Evolutionary conservation across 2,113 vertebrate genomes (phyloP).

Genomic region (Fregata magnificens): DNA sequence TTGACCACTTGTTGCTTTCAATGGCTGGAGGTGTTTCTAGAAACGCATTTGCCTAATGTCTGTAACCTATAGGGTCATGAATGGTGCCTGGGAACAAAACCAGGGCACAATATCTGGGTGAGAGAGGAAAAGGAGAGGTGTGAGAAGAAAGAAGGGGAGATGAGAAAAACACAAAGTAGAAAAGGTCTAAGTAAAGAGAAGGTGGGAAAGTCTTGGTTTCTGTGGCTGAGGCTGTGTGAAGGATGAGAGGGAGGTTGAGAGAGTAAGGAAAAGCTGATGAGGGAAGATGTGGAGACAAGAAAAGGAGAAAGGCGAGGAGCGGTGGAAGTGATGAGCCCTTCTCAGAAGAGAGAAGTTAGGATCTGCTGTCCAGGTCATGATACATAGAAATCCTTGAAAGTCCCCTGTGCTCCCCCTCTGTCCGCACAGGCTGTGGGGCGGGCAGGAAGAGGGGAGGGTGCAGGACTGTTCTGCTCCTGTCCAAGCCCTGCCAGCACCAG

Average conservation of each 20-base stretch:
- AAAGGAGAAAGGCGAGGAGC: background rate
- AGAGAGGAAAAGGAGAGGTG: background rate
- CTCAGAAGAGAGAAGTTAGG: background rate
- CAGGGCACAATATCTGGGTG: background rate
- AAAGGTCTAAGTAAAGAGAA: background rate
- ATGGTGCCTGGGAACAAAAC: accelerated
- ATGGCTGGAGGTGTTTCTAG: background rate
- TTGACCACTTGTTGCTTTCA: background rate
- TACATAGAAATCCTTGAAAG: background rate
- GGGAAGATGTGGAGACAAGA: background rate
- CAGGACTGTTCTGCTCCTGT: background rate
- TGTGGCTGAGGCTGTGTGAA: background rate
- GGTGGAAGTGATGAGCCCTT: background rate
- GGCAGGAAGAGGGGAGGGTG: background rate
- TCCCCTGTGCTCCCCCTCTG: background rate
- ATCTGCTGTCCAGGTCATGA: background rate
- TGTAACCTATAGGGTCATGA: background rate
- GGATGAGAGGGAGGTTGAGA: background rate
- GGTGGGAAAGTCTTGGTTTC: background rate
- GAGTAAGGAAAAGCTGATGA: background rate
- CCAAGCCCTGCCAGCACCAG: background rate
- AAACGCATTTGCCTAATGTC: background rate
- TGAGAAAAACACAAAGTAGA: background rate
- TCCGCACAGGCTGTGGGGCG: background rate
- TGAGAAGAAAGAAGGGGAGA: background rate